Conservation (phyloP, 53 echinoderm and acorn worm species). For the Echinometra lucunter region DNA sequence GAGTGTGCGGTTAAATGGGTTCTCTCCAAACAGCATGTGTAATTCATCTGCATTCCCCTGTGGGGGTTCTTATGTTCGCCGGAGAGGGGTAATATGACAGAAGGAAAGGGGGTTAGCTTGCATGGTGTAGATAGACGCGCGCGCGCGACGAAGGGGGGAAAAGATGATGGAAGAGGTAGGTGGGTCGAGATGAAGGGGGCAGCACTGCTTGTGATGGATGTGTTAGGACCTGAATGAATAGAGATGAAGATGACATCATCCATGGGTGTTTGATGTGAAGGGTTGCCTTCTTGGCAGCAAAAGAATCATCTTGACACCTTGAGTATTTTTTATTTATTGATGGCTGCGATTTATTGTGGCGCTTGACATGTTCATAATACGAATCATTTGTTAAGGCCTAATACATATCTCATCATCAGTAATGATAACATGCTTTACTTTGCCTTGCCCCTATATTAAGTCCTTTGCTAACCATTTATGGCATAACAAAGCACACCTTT, state of each 20-base stretch:
- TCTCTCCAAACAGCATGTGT: constrained; percentile 51
- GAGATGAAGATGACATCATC: constrained; percentile 54
- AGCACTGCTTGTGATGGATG: constrained; percentile 2
- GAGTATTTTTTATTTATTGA: neutral
- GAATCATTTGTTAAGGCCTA: neutral
- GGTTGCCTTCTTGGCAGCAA: neutral
- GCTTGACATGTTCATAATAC: neutral
- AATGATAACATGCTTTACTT: neutral
- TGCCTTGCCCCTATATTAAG: neutral
- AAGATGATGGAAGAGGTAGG: constrained; percentile 45
- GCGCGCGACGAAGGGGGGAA: neutral
- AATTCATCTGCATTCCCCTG: constrained; percentile 29
- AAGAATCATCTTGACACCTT: neutral
- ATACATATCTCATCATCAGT: neutral
- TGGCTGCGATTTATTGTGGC: neutral
- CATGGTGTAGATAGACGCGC: too few species aligned
- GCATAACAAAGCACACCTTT: neutral
- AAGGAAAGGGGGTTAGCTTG: neutral
- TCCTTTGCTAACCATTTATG: neutral
- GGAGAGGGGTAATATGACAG: neutral
- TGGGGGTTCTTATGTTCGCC: constrained; percentile 33
- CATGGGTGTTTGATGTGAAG: neutral
- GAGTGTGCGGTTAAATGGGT: constrained; percentile 23
- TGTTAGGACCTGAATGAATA: constrained; percentile 21
- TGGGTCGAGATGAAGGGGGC: constrained; percentile 2